A percentile compares a stretch with the other conserved stretches of the same genome.
Conservation (phyloP, 2,113 vertebrate genomes). For the Ceyx melanurus region DNA sequence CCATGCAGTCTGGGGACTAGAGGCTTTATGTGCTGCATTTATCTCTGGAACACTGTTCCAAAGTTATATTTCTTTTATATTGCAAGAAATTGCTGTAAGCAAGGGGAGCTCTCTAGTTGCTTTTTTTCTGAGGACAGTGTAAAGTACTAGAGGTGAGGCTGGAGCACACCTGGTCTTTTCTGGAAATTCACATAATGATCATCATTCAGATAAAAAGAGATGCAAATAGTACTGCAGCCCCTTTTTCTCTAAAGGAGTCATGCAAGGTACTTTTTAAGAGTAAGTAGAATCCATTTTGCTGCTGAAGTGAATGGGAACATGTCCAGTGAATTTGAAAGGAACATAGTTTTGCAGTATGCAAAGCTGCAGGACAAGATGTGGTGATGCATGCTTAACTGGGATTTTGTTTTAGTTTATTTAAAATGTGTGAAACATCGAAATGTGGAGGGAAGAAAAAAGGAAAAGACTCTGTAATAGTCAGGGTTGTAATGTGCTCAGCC, state of each 20-base stretch:
- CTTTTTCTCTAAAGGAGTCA: not conserved
- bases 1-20: not conserved
- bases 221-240: not conserved
- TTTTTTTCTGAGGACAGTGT: not conserved
- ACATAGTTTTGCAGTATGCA: not conserved
- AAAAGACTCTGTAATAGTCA: not conserved
- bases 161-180: not conserved
- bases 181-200: not conserved
- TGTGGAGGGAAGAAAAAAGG: not conserved
- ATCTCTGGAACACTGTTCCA: not conserved
- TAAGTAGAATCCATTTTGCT: not conserved
- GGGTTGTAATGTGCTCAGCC: not conserved
- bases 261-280: not conserved
- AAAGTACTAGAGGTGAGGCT: not conserved
- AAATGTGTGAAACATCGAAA: not conserved
- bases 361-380: not conserved
- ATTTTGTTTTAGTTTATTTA: not conserved
- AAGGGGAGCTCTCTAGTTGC: not conserved
- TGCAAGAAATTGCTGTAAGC: not conserved
- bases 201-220: not conserved
- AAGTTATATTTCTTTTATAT: not conserved
- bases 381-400: not conserved
- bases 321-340: not conserved
- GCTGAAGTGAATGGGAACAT: not conserved
- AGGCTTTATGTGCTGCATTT: not conserved